Evolutionary conservation across 2,113 vertebrate genomes (phyloP), one percentile per base, ranked within the genome.

Genomic region (Petromus typicus): DNA sequence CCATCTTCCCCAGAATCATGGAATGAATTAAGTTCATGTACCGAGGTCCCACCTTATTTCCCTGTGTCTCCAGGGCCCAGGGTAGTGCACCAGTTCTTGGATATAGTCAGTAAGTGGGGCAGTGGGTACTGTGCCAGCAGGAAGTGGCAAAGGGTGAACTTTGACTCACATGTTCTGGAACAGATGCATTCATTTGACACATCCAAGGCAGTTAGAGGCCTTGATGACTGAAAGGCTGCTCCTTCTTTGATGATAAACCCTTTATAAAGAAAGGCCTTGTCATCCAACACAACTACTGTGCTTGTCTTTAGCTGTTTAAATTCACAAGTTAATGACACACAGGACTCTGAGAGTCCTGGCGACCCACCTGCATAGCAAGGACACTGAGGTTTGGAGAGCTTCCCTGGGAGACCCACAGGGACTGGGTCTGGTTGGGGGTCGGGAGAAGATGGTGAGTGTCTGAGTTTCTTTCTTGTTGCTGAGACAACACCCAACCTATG

Each of bases 211-310:
- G 92, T 80, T 87, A 84, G n/a, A 75, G 67, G 80, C 81, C 73
- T 91, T 64, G 32, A 37, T 85, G 79, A 95, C 85, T 89, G 94
- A 89, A 84, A 76, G 57, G 23, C 85, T 86, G n/a, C 79, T 91
- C 86, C 57, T 56, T 40, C 82, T 25, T 71, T 11, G 57, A 86
- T 78, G 48, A 84, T 80, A 96, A 54, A 92, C 92, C 91, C 81
- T 87, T 84, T 81, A 61, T 61, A 37, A 79, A 84, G 51, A 37
- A 79, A 84, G 51, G 54, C 25, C 51, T 90, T 83, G n/a, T 79
- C 69, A 61, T 86, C 48, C 57, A 79, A 34, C 61, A 61, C 40
- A 83, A 73, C 83, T 37, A 22, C 32, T 54, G 34, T 57, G 30
- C 67, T 92, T 82, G 27, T 40, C 66, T 66, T 87, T 83, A 63